These are phyloP conservation scores for Macrophya annulata DNA, from an alignment of 2,888 invertebrate genomes.

Conservation along the genomic window DNA sequence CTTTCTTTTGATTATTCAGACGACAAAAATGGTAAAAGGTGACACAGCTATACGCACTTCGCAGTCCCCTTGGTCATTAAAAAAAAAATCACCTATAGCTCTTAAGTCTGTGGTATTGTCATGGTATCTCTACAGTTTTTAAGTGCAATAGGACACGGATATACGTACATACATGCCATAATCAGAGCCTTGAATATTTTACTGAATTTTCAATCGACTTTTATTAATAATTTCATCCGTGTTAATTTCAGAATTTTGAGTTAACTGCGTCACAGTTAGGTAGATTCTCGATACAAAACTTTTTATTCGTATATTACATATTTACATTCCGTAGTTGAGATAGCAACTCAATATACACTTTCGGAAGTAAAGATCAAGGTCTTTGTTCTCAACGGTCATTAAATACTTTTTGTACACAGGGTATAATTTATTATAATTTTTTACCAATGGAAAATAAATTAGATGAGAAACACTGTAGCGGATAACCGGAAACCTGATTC, in stretches of 20 bases:
- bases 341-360: background rate
- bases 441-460: background rate
- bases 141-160: background rate
- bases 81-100: constrained; percentile 4
- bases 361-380: constrained; percentile 16
- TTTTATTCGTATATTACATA: background rate
- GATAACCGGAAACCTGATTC: background rate
- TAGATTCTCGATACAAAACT: constrained; percentile 11
- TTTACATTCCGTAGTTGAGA: background rate
- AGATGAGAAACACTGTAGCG: background rate
- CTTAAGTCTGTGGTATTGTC: background rate
- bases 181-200: background rate
- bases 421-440: background rate
- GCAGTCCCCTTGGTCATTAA: background rate
- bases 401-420: background rate
- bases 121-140: background rate
- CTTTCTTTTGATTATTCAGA: background rate
- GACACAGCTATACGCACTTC: constrained; percentile 32
- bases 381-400: background rate
- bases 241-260: background rate
- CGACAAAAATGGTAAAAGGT: background rate
- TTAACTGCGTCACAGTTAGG: constrained; percentile 3
- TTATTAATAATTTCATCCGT: background rate
- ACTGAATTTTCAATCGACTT: background rate
- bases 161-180: background rate